Evolutionary conservation across 2,113 vertebrate genomes (phyloP).

Genomic region (Rhea pennata): DNA sequence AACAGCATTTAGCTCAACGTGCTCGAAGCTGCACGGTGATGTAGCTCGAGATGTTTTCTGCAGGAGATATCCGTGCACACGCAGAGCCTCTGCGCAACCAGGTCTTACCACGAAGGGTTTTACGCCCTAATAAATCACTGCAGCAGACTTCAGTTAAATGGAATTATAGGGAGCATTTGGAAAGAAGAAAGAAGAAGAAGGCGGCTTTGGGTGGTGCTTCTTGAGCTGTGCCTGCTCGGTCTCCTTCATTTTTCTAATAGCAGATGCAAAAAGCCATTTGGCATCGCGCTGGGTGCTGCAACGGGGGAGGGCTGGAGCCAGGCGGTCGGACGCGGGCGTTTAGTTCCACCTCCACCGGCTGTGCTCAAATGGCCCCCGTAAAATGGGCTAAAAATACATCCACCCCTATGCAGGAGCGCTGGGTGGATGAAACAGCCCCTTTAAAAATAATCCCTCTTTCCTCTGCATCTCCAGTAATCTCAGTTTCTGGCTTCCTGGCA

Average conservation of each 20-base stretch:
- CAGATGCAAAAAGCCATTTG: not conserved
- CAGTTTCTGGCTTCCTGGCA: not conserved
- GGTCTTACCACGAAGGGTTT: not conserved
- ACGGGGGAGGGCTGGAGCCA: too few species aligned
- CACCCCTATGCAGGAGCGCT: too few species aligned
- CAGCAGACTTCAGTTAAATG: not conserved
- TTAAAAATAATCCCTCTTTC: not conserved
- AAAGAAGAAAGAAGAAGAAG: too few species aligned
- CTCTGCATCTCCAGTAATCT: not conserved
- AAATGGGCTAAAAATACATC: not conserved
- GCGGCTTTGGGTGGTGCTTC: not conserved
- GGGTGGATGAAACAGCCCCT: not conserved
- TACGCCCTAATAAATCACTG: not conserved
- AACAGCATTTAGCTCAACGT: not conserved
- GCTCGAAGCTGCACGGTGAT: rapidly evolving
- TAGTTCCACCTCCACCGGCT: not conserved
- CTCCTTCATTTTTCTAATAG: not conserved
- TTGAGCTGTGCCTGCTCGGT: not conserved
- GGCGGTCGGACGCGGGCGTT: not conserved
- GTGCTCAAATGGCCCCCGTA: not conserved
- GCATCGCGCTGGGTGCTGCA: too few species aligned
- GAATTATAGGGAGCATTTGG: not conserved
- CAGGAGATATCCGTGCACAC: rapidly evolving
- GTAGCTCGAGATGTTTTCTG: not conserved
- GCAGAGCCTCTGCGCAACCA: rapidly evolving